Base-by-base conservation (phyloP, 2,888 invertebrate genomes). In the Epinotia nisella region DNA sequence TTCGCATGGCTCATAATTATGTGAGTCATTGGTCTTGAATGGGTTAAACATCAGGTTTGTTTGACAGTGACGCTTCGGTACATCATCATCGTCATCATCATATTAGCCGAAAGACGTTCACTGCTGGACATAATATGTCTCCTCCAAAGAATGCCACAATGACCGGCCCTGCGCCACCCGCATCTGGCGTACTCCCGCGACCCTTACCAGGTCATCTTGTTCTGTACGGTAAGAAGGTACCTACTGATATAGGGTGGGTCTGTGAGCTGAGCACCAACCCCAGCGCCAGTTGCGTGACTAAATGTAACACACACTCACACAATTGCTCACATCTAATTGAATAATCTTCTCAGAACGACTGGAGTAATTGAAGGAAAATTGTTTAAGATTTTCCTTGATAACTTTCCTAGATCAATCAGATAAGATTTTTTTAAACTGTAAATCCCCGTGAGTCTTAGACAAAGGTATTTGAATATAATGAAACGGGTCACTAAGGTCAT, bases 281-380 rank as follows among this genome's bases (percentile, higher is more conserved):
- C 35, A 45, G n/a, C 35, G n/a, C 11, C 21, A 45, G 7, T 13
- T 19, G 24, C 58, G 58, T 71, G 71, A 65, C 69, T 69, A 69
- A 68, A 13, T 29, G 5, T n/a, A 59, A 59, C 17, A 59, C 4
- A 35, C 58, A 24, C 41, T 59, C 21, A 39, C 21, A 45, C 55
- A 51, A 53, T 65, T 15, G 39, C 65, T 9, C 41, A 58, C 58
- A 56, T 21, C 39, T 67, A 67, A 72, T 67, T 67, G 35, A 67
- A 66, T 72, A 21, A 67, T 72, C 19, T 72, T 72, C 72, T 56
- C 13, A n/a, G 67, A 67, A 67, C 49, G 29, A 49, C 9, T 35
- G 24, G 3, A 9, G 35, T 55, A 61, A 61, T 53, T 67, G 55
- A 67, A 67, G 71, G 49, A 72, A 72, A 72, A 68, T 45, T 49